Conservation (phyloP, 1,140 invertebrate genomes). For the Hylyphantes graminicola region DNA sequence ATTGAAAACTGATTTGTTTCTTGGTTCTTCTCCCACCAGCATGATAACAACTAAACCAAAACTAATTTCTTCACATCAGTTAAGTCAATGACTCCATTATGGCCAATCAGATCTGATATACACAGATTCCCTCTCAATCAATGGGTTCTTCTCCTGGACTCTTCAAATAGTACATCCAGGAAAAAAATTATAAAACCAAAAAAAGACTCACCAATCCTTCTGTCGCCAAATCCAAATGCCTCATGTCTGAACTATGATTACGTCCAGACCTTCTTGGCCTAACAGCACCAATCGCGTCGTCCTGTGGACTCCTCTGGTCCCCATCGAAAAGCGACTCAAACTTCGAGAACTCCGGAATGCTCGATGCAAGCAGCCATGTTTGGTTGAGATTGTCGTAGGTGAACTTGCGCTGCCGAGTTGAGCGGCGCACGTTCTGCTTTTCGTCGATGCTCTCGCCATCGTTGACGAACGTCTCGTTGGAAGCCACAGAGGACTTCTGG, state of each 20-base stretch:
- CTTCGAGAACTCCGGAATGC: slow-evolving; percentile 61
- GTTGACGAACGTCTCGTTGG: slow-evolving; percentile 52
- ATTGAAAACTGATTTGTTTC: too few relatives aligned
- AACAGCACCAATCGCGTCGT: slow-evolving; percentile 18
- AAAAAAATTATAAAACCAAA: background rate
- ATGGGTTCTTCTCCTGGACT: too few relatives aligned
- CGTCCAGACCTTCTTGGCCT: slow-evolving; percentile 35
- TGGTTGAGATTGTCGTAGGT: slow-evolving; percentile 66
- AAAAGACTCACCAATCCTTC: slow-evolving; percentile 45
- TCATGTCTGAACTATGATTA: slow-evolving; percentile 49
- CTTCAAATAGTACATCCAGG: too few relatives aligned
- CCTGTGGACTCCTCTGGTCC: slow-evolving; percentile 37
- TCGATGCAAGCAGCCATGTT: slow-evolving; percentile 57
- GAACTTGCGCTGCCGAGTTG: slow-evolving; percentile 73
- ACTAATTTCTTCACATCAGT: too few relatives aligned
- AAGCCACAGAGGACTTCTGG: slow-evolving; percentile 23
- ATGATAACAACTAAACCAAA: too few relatives aligned
- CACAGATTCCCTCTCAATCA: too few relatives aligned
- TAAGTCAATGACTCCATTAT: too few relatives aligned
- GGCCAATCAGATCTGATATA: too few relatives aligned
- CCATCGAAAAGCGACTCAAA: slow-evolving; percentile 71
- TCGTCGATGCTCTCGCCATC: slow-evolving; percentile 28
- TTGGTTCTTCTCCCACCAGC: too few relatives aligned
- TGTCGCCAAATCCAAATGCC: slow-evolving; percentile 13
- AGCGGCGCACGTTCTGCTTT: slow-evolving; percentile 69